Percentiles rank a stretch among this genome's conserved stretches.
Evolutionary conservation across 2,797 vertebrate genomes (phyloP).

Genomic region (Odontamblyopus lacepedii): DNA sequence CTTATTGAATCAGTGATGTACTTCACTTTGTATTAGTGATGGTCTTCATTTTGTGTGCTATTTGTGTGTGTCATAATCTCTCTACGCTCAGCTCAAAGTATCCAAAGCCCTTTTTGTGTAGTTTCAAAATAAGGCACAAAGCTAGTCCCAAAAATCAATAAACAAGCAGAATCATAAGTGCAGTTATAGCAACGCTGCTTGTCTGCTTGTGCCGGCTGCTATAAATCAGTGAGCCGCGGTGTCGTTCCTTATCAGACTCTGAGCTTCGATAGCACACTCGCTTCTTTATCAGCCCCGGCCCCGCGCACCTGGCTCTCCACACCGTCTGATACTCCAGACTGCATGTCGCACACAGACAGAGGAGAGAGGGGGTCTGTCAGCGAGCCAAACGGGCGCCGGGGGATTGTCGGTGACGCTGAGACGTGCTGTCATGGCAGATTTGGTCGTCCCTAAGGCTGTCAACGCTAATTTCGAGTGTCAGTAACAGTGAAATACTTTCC

Average conservation of each 20-base stretch:
- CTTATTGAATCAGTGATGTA: background rate
- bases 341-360: constrained; percentile 35
- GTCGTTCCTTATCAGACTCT: constrained; percentile 68
- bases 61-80: background rate
- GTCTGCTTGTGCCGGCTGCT: constrained; percentile 33
- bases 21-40: background rate
- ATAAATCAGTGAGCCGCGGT: constrained; percentile 64
- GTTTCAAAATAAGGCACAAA: constrained; percentile 6
- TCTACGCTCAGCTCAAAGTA: background rate
- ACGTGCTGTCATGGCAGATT: constrained; percentile 37
- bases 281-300: constrained; percentile 71
- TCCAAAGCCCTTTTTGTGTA: background rate
- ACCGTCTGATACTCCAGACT: constrained; percentile 57
- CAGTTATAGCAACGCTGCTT: constrained; percentile 22
- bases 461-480: constrained; percentile 24
- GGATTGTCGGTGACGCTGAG: constrained; percentile 37
- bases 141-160: constrained; percentile 22
- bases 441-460: constrained; percentile 25
- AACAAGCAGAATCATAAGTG: constrained; percentile 36
- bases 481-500: constrained; percentile 18
- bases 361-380: constrained; percentile 34
- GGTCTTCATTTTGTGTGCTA: background rate
- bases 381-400: constrained; percentile 32
- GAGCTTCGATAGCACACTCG: constrained; percentile 63
- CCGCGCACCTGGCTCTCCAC: constrained; percentile 62